Evolutionary conservation across 1,140 invertebrate genomes (phyloP).

Genomic region (Chironomus tepperi): DNA sequence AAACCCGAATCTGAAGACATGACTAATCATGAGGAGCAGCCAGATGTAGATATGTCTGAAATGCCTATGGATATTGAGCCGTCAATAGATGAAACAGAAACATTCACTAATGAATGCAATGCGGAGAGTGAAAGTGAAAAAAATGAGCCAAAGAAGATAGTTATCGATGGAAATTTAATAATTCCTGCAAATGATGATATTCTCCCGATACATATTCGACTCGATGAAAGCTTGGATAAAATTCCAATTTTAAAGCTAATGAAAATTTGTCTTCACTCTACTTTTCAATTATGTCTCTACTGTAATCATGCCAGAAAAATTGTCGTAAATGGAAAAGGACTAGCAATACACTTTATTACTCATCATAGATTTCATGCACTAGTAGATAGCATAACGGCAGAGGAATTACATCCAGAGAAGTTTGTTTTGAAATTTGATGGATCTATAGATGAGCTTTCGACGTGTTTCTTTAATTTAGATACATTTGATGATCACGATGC

Average conservation of each 20-base stretch:
- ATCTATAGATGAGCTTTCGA: slow-evolving; percentile 50
- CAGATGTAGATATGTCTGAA: slow-evolving; percentile 28
- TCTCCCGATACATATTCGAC: slow-evolving; percentile 57
- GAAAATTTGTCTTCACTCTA: slow-evolving; percentile 59
- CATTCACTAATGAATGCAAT: slow-evolving; percentile 17
- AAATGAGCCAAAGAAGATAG: slow-evolving; percentile 33
- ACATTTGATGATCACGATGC: slow-evolving; percentile 52
- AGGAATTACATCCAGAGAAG: slow-evolving; percentile 59
- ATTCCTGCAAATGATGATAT: slow-evolving; percentile 51
- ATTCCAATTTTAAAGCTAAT: slow-evolving; percentile 59
- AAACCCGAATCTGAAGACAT: too few relatives aligned
- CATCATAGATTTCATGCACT: slow-evolving; percentile 65
- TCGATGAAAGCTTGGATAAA: slow-evolving; percentile 62
- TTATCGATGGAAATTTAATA: slow-evolving; percentile 30
- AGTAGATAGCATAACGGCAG: slow-evolving; percentile 61
- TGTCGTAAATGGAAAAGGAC: slow-evolving; percentile 68
- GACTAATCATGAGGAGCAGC: slow-evolving; percentile 21
- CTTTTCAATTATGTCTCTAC: slow-evolving; percentile 62
- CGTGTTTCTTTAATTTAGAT: slow-evolving; percentile 60
- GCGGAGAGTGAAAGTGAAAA: slow-evolving; percentile 25
- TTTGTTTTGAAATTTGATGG: slow-evolving; percentile 57
- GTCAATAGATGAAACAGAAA: neutral
- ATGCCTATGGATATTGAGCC: slow-evolving; percentile 26
- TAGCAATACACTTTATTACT: slow-evolving; percentile 65
- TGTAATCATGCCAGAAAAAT: slow-evolving; percentile 75